A percentile compares a stretch with the other conserved stretches of the same genome.
Evolutionary conservation across 2,888 invertebrate genomes (phyloP).

Genomic region (Zhengitettix transpicula): DNA sequence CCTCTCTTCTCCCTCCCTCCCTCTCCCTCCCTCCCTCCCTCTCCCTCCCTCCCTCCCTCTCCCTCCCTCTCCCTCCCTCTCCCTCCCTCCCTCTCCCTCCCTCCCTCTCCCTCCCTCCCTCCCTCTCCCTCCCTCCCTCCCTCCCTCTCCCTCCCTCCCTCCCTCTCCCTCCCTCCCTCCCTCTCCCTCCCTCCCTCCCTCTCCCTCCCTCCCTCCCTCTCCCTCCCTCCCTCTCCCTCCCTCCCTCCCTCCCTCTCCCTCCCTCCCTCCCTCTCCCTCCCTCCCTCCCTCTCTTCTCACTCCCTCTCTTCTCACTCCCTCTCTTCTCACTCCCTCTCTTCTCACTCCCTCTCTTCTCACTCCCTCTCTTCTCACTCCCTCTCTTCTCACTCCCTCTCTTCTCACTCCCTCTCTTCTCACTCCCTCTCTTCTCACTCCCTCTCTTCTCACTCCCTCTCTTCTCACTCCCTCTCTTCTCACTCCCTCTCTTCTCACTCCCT

Average conservation of each 20-base stretch:
- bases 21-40: neutral
- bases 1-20: neutral
- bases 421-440: too few species aligned
- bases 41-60: neutral
- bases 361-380: too few species aligned
- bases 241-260: neutral
- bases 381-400: too few species aligned
- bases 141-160: neutral
- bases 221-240: neutral
- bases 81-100: neutral
- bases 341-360: too few species aligned
- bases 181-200: neutral
- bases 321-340: too few species aligned
- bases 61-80: neutral
- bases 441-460: too few species aligned
- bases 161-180: neutral
- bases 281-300: neutral
- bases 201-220: neutral
- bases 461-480: too few species aligned
- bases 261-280: neutral
- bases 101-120: neutral
- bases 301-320: too few species aligned
- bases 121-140: neutral
- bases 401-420: too few species aligned
- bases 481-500: too few species aligned